A percentile compares a stretch with the other conserved stretches of the same genome.
These are phyloP conservation scores for Podabrus alpinus DNA, from an alignment of 2,888 invertebrate genomes.

Conservation along the genomic window DNA sequence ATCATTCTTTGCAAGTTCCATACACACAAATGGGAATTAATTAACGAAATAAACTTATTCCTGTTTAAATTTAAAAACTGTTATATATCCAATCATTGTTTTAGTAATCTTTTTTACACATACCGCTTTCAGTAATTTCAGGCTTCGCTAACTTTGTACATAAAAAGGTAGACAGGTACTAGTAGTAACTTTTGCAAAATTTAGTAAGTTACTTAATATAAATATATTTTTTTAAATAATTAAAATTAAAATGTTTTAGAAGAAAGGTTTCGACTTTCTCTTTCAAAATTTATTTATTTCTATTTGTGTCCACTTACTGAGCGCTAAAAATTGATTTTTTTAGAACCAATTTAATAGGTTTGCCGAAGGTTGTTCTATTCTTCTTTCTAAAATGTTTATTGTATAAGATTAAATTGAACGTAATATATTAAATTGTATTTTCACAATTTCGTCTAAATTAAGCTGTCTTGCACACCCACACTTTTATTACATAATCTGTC, in stretches of 20 bases:
- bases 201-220: too few relatives aligned
- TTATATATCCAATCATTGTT: too few relatives aligned
- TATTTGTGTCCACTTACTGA: neutral
- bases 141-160: neutral
- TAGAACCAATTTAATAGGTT: neutral
- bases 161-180: neutral
- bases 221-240: neutral
- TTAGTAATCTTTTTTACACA: neutral
- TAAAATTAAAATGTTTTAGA: neutral
- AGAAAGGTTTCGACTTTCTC: neutral
- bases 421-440: neutral
- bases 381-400: neutral
- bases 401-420: neutral
- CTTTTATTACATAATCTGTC: slow-evolving; percentile 5
- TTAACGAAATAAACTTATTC: too few relatives aligned
- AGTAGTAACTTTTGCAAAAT: too few relatives aligned
- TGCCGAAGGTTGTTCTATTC: neutral
- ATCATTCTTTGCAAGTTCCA: too few relatives aligned
- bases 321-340: neutral
- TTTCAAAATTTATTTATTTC: neutral
- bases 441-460: neutral
- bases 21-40: too few relatives aligned
- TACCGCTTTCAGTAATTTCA: neutral
- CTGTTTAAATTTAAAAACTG: neutral
- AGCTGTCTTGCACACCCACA: neutral